Conservation (phyloP, 2,888 invertebrate genomes). For the Perizoma flavofasciatum region DNA sequence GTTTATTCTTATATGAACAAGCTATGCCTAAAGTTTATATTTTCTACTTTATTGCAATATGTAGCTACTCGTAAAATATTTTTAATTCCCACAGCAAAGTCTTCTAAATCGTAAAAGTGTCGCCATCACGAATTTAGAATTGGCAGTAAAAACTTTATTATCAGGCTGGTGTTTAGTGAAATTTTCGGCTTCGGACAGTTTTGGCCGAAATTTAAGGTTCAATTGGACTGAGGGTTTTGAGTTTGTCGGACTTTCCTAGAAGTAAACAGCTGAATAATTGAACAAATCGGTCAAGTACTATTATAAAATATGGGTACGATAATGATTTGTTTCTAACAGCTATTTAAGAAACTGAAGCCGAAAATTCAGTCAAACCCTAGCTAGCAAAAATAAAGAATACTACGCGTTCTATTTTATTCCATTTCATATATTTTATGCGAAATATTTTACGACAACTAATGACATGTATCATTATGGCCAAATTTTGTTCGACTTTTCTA, state of each 20-base stretch:
- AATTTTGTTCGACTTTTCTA: conserved; percentile 16
- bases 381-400: conserved; percentile 12
- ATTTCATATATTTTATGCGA: conserved; percentile 3
- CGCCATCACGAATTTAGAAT: conserved; percentile 30
- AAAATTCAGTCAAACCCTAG: conserved; percentile 8
- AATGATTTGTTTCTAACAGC: too few species aligned
- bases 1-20: too few species aligned
- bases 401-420: conserved; percentile 14
- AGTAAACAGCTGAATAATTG: too few species aligned
- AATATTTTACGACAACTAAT: conserved; percentile 20
- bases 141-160: conserved; percentile 33
- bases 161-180: conserved; percentile 1
- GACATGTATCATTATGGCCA: conserved; percentile 14
- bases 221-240: too few species aligned
- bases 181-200: not conserved
- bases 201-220: not conserved
- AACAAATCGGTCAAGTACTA: too few species aligned
- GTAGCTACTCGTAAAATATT: conserved; percentile 7
- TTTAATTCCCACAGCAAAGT: conserved; percentile 10
- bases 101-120: conserved; percentile 25
- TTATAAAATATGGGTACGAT: too few species aligned
- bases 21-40: too few species aligned
- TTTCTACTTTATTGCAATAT: not conserved
- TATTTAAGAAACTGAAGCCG: not conserved
- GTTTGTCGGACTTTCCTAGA: too few species aligned